phyloP scores from a whole-genome alignment of 2,888 invertebrate genomes.

The Cephus rjabovi region DNA sequence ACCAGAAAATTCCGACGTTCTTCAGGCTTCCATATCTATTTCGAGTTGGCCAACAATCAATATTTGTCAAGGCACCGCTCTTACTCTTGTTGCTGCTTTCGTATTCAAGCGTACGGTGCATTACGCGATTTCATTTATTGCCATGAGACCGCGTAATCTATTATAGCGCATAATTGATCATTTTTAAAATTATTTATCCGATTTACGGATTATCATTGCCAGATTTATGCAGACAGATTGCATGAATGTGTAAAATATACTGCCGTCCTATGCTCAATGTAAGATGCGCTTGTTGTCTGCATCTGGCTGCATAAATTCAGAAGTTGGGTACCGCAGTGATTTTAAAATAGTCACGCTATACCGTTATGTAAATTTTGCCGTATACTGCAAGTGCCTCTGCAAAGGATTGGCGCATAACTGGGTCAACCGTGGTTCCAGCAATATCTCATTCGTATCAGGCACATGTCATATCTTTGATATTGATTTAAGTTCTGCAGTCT shows the following conservation, averaged over 20 bases:
- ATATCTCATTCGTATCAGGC: constrained; percentile 1
- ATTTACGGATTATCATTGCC: not conserved
- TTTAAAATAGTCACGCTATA: not conserved
- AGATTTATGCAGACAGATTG: not conserved
- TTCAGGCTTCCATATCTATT: constrained; percentile 64
- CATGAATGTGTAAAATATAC: not conserved
- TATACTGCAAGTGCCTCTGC: not conserved
- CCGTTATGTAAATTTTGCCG: not conserved
- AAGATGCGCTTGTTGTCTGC: not conserved
- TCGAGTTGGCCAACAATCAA: constrained; percentile 61
- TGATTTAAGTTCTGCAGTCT: not conserved
- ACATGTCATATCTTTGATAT: not conserved
- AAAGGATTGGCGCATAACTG: constrained; percentile 37
- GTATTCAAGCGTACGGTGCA: not conserved
- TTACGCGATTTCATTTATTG: not conserved
- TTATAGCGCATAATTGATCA: not conserved
- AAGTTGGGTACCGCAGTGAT: not conserved
- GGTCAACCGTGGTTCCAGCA: constrained; percentile 37
- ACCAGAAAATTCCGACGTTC: constrained; percentile 63
- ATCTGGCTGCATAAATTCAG: not conserved
- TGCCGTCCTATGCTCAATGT: not conserved
- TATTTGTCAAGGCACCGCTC: constrained; percentile 45
- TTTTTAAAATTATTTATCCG: too few species aligned
- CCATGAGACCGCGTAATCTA: not conserved
- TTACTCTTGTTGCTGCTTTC: not conserved